Percentiles rank a stretch among this genome's conserved stretches.
These are phyloP conservation scores for Cirrhinus mrigala DNA, from an alignment of 2,797 vertebrate species.

Conservation along the genomic window DNA sequence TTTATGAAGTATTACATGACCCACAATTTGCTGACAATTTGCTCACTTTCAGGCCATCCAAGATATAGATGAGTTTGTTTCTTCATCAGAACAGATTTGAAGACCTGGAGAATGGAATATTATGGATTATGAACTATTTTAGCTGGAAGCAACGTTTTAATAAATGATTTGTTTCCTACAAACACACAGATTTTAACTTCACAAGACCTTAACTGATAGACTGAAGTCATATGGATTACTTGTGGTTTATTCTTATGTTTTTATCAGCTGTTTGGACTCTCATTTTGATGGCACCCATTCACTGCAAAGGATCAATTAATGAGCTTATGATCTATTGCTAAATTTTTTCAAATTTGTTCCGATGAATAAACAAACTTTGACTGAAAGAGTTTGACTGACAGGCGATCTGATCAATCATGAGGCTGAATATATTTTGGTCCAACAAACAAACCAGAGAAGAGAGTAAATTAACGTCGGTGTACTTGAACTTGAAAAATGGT, in stretches of 20 bases:
- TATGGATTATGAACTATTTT: background rate
- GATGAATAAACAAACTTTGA: background rate
- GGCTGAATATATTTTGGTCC: no score
- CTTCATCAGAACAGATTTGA: background rate
- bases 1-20: background rate
- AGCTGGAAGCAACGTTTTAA: background rate
- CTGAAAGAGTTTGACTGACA: no score
- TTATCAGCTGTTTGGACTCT: background rate
- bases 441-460: no score
- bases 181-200: background rate
- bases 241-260: background rate
- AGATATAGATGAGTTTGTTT: background rate
- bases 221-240: background rate
- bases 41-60: background rate
- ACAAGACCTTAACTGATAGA: background rate
- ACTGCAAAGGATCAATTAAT: background rate
- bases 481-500: no score
- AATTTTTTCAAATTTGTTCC: background rate
- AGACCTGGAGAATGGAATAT: background rate
- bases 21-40: background rate
- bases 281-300: background rate
- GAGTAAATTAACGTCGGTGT: no score
- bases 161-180: background rate
- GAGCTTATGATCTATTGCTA: background rate
- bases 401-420: no score